Evolutionary conservation across 2,888 invertebrate genomes (phyloP).

Genomic region (Exocentrus adspersus): DNA sequence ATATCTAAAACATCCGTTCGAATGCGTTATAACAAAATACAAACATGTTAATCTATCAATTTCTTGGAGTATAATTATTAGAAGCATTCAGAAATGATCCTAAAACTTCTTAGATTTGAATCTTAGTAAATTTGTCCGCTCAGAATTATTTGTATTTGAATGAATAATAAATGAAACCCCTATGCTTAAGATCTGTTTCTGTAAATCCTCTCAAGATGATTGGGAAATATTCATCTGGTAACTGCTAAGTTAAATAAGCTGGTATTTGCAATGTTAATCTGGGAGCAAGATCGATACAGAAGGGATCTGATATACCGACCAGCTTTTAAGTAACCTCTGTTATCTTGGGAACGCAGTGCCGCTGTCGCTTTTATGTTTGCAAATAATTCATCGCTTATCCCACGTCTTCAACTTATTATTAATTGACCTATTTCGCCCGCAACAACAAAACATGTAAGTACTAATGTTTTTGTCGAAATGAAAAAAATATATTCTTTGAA

Average conservation of each 20-base stretch:
- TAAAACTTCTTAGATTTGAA: too few relatives aligned
- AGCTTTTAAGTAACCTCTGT: conserved; percentile 30
- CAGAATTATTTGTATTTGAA: neutral
- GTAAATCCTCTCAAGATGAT: conserved; percentile 1
- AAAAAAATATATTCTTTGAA: conserved; percentile 9
- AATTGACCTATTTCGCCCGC: conserved; percentile 35
- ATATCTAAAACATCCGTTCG: neutral
- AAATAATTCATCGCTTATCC: conserved; percentile 40
- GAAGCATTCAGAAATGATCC: too few relatives aligned
- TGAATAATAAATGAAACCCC: neutral
- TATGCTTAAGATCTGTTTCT: conserved; percentile 1
- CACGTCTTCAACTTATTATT: conserved; percentile 38
- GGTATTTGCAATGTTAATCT: conserved; percentile 44
- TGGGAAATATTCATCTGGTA: conserved; percentile 33
- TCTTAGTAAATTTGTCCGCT: neutral
- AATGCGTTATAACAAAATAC: neutral
- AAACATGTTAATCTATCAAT: neutral
- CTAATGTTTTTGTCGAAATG: conserved; percentile 18
- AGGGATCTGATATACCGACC: conserved; percentile 20
- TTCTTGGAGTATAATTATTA: too few relatives aligned
- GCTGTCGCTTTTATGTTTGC: conserved; percentile 35
- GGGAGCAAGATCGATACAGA: conserved; percentile 14
- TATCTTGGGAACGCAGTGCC: conserved; percentile 39
- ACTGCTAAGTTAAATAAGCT: conserved; percentile 46
- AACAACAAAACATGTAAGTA: conserved; percentile 30